Evolutionary conservation across 2,888 invertebrate genomes (phyloP), one percentile per base, ranked within the genome.

Genomic region (Coelinius sp.): DNA sequence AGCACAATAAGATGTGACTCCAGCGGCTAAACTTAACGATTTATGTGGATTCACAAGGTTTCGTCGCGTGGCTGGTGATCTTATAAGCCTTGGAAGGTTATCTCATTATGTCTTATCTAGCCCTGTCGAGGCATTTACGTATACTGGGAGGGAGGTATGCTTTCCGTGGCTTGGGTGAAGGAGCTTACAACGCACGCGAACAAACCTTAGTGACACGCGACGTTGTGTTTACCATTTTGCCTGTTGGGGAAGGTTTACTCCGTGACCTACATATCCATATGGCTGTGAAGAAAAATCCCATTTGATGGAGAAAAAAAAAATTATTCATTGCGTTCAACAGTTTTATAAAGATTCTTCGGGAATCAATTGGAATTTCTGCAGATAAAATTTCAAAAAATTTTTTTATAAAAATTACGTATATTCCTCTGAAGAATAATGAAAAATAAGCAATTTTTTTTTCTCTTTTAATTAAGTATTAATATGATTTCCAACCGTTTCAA

Each of bases 51-150:
- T 88, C 87, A 84, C 85, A 86, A 81, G 87, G 87, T 88, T 87
- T 88, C 87, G 86, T 88, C 86, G 87, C 87, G 86, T 88, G 87
- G 86, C 83, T 79, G 81, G 83, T 87, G 86, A 88, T 87, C 87
- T 86, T 85, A 86, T 87, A 87, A 86, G 84, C 85, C 79, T 76
- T 79, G 70, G 79, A 84, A 86, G 86, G 85, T 88, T 87, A 87
- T 87, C 87, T 87, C 85, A 88, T 88, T 88, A 87, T 82, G 82
- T 84, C 84, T 86, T 86, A 86, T 87, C 87, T 86, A 83, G 81
- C 71, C 66, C 68, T 74, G 62, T 44, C 46, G 53, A 63, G 66
- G 70, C 74, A 74, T 73, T 69, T 71, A 77, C 73, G 75, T 69
- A 68, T 38, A 72, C 71, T 73, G 67, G 41, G 66, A 70, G 73